Conservation (phyloP, 2,797 vertebrate genomes). For the Scolopax bukidnonensis region DNA sequence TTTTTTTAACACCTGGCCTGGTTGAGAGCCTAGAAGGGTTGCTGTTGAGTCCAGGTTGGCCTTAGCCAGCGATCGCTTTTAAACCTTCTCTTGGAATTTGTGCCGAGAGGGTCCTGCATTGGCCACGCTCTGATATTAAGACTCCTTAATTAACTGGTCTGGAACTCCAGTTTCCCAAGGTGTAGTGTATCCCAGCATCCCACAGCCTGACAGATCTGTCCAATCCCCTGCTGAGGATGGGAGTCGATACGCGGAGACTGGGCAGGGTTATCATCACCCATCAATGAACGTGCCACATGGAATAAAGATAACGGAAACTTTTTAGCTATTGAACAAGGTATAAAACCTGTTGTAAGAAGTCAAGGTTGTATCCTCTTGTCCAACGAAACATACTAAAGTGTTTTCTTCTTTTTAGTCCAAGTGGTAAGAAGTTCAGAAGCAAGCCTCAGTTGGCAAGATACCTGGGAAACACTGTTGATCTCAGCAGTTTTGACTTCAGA, state of each 20-base stretch:
- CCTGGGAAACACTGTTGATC: slow-evolving; percentile 91
- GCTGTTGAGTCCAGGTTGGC: background rate
- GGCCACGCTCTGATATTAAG: background rate
- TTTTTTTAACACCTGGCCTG: background rate
- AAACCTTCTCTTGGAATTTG: background rate
- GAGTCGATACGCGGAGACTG: background rate
- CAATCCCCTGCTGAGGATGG: background rate
- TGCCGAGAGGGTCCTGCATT: background rate
- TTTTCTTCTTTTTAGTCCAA: slow-evolving; percentile 82
- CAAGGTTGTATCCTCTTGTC: slow-evolving; percentile 28
- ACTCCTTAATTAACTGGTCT: background rate
- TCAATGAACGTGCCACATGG: background rate
- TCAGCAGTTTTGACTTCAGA: slow-evolving; percentile 95
- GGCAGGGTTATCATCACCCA: background rate
- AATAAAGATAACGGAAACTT: background rate
- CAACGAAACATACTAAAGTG: slow-evolving; percentile 21
- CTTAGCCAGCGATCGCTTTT: background rate
- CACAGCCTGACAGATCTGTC: no score
- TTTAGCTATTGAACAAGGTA: background rate
- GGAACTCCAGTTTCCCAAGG: background rate
- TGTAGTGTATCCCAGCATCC: background rate
- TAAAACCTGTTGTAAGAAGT: slow-evolving; percentile 7
- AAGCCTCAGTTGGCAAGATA: slow-evolving; percentile 95
- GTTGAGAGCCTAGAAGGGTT: background rate
- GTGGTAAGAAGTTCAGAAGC: slow-evolving; percentile 96